Percentiles rank a stretch among this genome's conserved stretches.
These are phyloP conservation scores for Cossypha polioptera DNA, from an alignment of 2,797 vertebrate species.

Conservation along the genomic window DNA sequence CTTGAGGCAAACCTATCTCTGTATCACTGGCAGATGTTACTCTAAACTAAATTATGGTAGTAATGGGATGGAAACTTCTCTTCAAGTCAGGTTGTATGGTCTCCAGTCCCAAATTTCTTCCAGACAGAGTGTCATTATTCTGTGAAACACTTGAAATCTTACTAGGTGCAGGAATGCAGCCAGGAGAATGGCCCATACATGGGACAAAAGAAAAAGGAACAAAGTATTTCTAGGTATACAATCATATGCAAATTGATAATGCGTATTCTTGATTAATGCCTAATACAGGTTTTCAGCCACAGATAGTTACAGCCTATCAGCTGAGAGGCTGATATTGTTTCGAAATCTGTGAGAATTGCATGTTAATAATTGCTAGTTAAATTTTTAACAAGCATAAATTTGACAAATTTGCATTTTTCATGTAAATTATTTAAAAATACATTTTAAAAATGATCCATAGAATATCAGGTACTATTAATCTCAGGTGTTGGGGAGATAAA, in stretches of 20 bases:
- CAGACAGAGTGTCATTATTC: neutral
- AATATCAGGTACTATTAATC: neutral
- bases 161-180: neutral
- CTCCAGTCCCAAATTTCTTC: neutral
- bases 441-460: neutral
- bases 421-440: neutral
- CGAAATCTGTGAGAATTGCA: neutral
- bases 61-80: neutral
- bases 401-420: neutral
- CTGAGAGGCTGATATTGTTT: neutral
- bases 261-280: neutral
- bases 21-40: neutral
- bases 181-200: accelerated
- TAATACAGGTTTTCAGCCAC: neutral
- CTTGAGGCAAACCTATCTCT: neutral
- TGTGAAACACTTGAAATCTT: neutral
- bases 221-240: neutral
- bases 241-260: neutral
- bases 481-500: neutral
- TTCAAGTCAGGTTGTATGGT: neutral
- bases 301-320: neutral
- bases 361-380: neutral
- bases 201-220: neutral
- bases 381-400: neutral
- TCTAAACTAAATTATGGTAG: neutral